Conservation (phyloP, 2,888 invertebrate genomes). For the Rhimphoctona megacephalus region DNA sequence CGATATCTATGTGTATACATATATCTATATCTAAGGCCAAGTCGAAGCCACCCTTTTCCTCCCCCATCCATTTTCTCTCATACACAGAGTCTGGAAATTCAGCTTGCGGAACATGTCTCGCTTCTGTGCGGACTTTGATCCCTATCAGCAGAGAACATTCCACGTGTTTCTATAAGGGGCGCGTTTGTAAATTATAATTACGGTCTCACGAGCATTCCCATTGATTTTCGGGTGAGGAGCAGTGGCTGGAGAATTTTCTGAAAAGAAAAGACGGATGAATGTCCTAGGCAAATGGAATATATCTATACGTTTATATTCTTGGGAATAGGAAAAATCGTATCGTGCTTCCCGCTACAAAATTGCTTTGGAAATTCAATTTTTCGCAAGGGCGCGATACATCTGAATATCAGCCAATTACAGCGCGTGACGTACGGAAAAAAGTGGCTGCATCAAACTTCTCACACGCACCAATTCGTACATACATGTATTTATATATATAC, state of each 20-base stretch:
- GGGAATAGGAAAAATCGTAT: neutral
- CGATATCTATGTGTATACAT: neutral
- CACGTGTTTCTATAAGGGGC: slow-evolving; percentile 16
- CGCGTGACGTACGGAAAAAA: slow-evolving; percentile 59
- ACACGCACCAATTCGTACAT: neutral
- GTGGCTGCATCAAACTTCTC: slow-evolving; percentile 23
- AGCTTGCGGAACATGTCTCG: slow-evolving; percentile 40
- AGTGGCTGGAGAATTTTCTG: neutral
- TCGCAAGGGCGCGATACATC: slow-evolving; percentile 69
- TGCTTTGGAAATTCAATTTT: slow-evolving; percentile 79
- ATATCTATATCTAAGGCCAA: slow-evolving; percentile 16
- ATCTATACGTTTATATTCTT: neutral
- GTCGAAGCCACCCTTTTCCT: neutral
- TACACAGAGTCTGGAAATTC: slow-evolving; percentile 40
- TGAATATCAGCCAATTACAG: slow-evolving; percentile 83
- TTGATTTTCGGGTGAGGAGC: slow-evolving; percentile 20
- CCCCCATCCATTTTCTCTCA: neutral
- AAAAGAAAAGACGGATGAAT: slow-evolving; percentile 5
- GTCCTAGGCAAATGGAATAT: neutral
- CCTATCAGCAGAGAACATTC: slow-evolving; percentile 29
- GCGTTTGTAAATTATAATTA: slow-evolving; percentile 61
- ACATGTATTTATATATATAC: slow-evolving; percentile 10
- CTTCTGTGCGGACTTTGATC: slow-evolving; percentile 56
- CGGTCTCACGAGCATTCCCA: slow-evolving; percentile 34
- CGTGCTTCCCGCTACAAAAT: slow-evolving; percentile 66